These are phyloP conservation scores for Blastobasis lacticolella DNA, from an alignment of 2,888 invertebrate species.

Conservation along the genomic window DNA sequence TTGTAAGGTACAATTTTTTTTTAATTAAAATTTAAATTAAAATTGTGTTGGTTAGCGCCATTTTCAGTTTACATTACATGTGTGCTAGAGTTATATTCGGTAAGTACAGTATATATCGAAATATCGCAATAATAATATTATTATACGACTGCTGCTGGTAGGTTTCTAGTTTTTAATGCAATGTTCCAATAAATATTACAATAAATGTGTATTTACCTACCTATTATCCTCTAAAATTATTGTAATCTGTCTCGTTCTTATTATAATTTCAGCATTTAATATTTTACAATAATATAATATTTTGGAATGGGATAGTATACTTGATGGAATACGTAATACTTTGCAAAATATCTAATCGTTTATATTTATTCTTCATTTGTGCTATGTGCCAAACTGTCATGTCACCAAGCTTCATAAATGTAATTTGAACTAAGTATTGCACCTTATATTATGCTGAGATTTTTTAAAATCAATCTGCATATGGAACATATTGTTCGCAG, in stretches of 20 bases:
- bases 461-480: conserved; percentile 34
- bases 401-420: too few species aligned
- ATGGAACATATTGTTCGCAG: conserved; percentile 11
- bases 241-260: too few species aligned
- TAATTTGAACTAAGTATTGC: too few species aligned
- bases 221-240: too few species aligned
- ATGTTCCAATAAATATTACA: too few species aligned
- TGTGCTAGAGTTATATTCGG: conserved; percentile 14
- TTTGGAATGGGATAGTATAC: background rate
- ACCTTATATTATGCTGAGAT: conserved; percentile 4
- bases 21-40: too few species aligned
- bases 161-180: conserved; percentile 15
- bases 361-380: background rate
- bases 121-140: conserved; percentile 16
- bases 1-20: too few species aligned
- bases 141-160: conserved; percentile 3
- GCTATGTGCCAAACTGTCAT: conserved; percentile 18
- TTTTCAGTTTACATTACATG: conserved; percentile 16
- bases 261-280: background rate
- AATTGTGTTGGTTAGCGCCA: conserved; percentile 23
- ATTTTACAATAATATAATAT: background rate
- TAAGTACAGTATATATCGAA: conserved; percentile 28
- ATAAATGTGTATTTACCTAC: too few species aligned
- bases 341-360: background rate
- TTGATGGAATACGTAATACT: background rate